Conservation (phyloP, 2,797 vertebrate genomes). For the Chaetophractus vellerosus region DNA sequence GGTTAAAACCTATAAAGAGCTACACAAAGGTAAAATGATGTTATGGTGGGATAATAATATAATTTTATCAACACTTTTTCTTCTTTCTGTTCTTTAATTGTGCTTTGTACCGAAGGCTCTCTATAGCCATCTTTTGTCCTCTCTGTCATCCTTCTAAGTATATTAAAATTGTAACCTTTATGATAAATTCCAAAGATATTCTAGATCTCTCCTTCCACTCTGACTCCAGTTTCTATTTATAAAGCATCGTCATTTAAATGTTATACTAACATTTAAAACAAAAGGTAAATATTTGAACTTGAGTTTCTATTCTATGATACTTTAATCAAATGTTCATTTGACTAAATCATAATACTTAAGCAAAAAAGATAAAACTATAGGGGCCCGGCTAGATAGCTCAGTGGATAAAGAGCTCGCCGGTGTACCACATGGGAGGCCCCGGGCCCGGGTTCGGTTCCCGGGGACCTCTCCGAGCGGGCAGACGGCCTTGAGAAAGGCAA, state of each 20-base stretch:
- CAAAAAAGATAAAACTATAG: slow-evolving; percentile 22
- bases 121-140: neutral
- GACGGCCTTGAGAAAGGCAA: too few species aligned
- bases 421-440: too few species aligned
- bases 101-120: neutral
- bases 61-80: slow-evolving; percentile 27
- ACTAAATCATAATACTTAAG: slow-evolving; percentile 48
- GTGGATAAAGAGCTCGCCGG: too few species aligned
- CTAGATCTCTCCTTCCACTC: slow-evolving; percentile 3
- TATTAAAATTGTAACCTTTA: neutral
- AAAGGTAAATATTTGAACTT: slow-evolving; percentile 36
- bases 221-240: slow-evolving; percentile 36
- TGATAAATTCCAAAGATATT: slow-evolving; percentile 52
- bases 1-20: slow-evolving; percentile 16
- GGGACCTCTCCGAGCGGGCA: too few species aligned
- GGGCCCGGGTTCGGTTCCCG: too few species aligned
- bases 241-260: slow-evolving; percentile 31
- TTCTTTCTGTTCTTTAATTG: slow-evolving; percentile 16
- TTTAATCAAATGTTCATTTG: slow-evolving; percentile 48
- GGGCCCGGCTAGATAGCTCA: too few species aligned
- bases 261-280: slow-evolving; percentile 59
- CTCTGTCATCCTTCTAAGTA: neutral
- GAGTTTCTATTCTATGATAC: slow-evolving; percentile 40
- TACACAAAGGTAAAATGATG: slow-evolving; percentile 21
- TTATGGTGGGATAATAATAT: neutral